Evolutionary conservation across 2,113 vertebrate species (phyloP).

Genomic region (Perca fluviatilis): DNA sequence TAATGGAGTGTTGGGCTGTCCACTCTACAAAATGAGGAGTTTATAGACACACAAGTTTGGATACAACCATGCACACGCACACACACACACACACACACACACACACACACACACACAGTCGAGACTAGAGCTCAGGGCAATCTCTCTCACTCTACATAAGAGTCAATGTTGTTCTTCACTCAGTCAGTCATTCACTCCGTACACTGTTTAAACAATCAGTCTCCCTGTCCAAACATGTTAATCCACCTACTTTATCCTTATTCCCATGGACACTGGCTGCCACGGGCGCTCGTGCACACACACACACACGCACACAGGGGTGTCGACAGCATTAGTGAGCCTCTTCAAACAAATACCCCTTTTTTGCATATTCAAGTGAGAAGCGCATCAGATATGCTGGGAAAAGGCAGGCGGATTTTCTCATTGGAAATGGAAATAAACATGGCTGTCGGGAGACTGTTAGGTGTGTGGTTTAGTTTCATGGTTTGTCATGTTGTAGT

Average conservation of each 20-base stretch:
- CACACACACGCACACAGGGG: not conserved
- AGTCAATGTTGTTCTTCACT: conserved; percentile 67
- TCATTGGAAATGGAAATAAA: conserved; percentile 42
- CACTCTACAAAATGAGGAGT: conserved; percentile 7
- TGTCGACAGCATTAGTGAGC: conserved; percentile 51
- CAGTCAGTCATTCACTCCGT: conserved; percentile 56
- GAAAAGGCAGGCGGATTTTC: conserved; percentile 19
- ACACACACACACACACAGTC: not conserved
- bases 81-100: not conserved
- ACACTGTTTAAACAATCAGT: conserved; percentile 76
- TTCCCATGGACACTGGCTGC: conserved; percentile 59
- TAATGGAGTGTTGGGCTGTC: not conserved
- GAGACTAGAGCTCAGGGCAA: conserved; percentile 11
- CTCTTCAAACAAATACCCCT: conserved; percentile 51
- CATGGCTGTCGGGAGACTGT: not conserved
- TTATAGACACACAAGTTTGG: not conserved
- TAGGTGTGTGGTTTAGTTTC: not conserved
- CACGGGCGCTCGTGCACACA: not conserved
- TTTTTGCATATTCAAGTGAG: conserved; percentile 61
- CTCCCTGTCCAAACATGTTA: conserved; percentile 81
- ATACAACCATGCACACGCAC: not conserved
- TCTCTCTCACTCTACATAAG: conserved; percentile 43
- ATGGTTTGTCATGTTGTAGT: not conserved
- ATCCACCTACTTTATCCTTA: conserved; percentile 78
- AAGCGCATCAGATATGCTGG: conserved; percentile 29